phyloP scores from a whole-genome alignment of 2,797 vertebrate species.

The Bucorvus abyssinicus region DNA sequence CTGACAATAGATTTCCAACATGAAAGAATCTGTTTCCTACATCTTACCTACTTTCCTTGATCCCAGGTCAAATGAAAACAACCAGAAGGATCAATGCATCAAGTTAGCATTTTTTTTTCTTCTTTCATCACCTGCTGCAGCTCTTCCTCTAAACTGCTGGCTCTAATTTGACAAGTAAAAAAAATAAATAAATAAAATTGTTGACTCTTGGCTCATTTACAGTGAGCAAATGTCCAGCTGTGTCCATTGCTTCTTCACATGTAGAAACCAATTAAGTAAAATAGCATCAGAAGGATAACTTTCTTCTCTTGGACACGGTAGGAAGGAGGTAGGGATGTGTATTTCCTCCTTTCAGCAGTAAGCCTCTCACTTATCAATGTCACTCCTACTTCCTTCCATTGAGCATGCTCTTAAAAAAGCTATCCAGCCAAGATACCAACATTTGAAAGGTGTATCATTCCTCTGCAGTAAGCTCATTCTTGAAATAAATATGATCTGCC shows the following conservation, averaged over 20 bases:
- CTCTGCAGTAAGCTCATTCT: not conserved
- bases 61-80: conserved; percentile 47
- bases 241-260: not conserved
- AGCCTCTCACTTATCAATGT: not conserved
- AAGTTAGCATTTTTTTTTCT: not conserved
- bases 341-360: not conserved
- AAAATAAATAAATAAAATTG: not conserved
- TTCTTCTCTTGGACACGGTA: not conserved
- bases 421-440: not conserved
- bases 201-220: not conserved
- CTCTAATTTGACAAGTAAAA: not conserved
- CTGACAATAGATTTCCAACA: conserved; percentile 61
- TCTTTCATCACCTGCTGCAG: not conserved
- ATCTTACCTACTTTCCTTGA: conserved; percentile 50
- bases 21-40: conserved; percentile 44
- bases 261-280: not conserved
- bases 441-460: not conserved
- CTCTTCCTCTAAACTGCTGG: not conserved
- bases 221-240: not conserved
- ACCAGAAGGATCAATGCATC: conserved; percentile 11
- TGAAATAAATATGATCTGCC: not conserved
- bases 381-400: not conserved
- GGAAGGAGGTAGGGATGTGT: not conserved
- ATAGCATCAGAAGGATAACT: not conserved
- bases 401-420: not conserved